A percentile compares a stretch with the other conserved stretches of the same genome.
These are phyloP conservation scores for Macrophya annulata DNA, from an alignment of 2,888 invertebrate species.

Conservation along the genomic window DNA sequence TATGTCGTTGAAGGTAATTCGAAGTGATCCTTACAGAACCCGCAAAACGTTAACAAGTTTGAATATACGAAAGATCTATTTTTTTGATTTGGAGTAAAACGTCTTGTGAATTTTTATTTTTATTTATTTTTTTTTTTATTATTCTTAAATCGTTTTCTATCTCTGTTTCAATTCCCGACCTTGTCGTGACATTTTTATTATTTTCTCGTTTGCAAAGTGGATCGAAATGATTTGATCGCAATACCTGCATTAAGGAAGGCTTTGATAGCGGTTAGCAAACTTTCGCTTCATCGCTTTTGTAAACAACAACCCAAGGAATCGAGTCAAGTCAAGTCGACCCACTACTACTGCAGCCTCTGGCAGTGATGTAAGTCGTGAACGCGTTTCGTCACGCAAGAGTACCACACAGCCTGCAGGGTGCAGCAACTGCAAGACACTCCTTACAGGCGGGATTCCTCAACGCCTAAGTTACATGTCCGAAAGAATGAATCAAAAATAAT, in stretches of 20 bases:
- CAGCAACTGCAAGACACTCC: slow-evolving; percentile 39
- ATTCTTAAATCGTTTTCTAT: neutral
- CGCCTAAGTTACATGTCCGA: neutral
- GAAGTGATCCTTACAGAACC: neutral
- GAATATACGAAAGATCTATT: neutral
- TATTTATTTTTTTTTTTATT: too few relatives aligned
- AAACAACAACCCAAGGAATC: slow-evolving; percentile 44
- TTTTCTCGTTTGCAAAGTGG: neutral
- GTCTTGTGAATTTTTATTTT: neutral
- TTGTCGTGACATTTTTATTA: neutral
- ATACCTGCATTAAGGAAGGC: slow-evolving; percentile 13
- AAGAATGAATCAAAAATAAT: neutral
- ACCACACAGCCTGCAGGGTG: slow-evolving; percentile 42
- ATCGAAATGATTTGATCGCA: neutral
- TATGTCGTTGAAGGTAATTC: slow-evolving; percentile 11
- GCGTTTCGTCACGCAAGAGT: slow-evolving; percentile 60
- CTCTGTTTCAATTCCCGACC: neutral
- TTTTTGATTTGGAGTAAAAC: neutral
- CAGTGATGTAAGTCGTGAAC: slow-evolving; percentile 60
- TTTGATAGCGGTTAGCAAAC: slow-evolving; percentile 41
- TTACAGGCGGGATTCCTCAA: neutral
- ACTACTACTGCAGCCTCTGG: slow-evolving; percentile 57
- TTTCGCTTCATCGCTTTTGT: slow-evolving; percentile 52
- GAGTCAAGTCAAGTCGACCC: slow-evolving; percentile 31
- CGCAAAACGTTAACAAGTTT: neutral